phyloP scores from a whole-genome alignment of 2,113 vertebrate species.

The Chionomys nivalis region DNA sequence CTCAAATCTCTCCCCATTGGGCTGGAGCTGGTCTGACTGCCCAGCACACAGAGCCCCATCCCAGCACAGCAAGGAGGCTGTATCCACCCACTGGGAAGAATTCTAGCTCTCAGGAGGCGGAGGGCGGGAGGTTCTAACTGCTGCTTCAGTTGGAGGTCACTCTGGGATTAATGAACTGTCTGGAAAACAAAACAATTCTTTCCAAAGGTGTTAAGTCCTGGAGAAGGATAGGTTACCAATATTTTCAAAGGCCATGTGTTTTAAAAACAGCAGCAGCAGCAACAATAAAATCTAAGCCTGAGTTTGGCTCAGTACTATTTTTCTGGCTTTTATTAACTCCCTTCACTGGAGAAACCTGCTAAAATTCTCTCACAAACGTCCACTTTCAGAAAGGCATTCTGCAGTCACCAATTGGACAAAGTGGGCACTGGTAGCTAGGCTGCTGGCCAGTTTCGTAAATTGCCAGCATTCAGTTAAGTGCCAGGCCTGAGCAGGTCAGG shows the following conservation, averaged over 20 bases:
- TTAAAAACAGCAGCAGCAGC: neutral
- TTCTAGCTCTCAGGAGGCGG: neutral
- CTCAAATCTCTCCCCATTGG: neutral
- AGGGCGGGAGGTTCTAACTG: neutral
- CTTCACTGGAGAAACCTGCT: neutral
- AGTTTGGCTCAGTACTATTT: neutral
- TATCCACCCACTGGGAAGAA: too few species aligned
- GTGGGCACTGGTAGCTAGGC: rapidly evolving
- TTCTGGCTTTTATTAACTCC: neutral
- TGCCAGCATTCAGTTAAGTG: neutral
- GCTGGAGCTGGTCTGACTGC: neutral
- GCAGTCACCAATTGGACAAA: neutral
- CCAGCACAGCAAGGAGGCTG: too few species aligned
- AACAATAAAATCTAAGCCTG: neutral
- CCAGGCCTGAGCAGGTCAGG: neutral
- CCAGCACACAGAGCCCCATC: neutral
- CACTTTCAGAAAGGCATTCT: neutral
- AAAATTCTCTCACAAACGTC: neutral
- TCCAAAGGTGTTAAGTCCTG: neutral
- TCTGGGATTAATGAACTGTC: neutral
- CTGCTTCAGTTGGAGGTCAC: neutral
- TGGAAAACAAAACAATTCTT: neutral
- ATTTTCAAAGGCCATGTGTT: neutral
- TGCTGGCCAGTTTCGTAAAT: neutral
- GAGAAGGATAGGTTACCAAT: neutral